Percentiles rank a stretch among this genome's conserved stretches.
Evolutionary conservation across 2,888 invertebrate genomes (phyloP).

Genomic region (Altica lythri): DNA sequence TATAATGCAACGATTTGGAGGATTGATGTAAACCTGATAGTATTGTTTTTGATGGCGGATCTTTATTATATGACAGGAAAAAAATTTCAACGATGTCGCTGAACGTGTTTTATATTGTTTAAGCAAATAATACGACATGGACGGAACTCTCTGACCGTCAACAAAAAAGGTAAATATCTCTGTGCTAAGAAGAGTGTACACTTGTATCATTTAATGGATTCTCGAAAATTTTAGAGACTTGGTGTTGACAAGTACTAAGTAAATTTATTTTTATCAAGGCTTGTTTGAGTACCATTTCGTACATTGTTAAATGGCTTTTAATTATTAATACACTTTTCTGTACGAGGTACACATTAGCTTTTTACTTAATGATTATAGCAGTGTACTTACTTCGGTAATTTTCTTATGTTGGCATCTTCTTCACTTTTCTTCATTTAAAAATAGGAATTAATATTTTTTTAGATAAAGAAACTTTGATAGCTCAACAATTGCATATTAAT

Average conservation of each 20-base stretch:
- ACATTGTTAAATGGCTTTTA: too few relatives aligned
- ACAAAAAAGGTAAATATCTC: slow-evolving; percentile 29
- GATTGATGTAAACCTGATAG: slow-evolving; percentile 50
- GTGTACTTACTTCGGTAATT: too few relatives aligned
- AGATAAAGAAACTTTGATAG: too few relatives aligned
- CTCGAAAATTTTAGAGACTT: slow-evolving; percentile 6
- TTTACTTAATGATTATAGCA: too few relatives aligned
- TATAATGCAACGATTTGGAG: slow-evolving; percentile 48
- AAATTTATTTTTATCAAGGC: slow-evolving; percentile 8
- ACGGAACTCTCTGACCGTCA: slow-evolving; percentile 32
- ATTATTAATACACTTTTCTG: too few relatives aligned
- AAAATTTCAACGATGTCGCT: slow-evolving; percentile 29
- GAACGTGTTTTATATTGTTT: slow-evolving; percentile 38
- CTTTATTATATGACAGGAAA: slow-evolving; percentile 36
- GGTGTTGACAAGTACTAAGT: slow-evolving; percentile 13
- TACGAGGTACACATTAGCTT: too few relatives aligned
- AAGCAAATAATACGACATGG: slow-evolving; percentile 38
- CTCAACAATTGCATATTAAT: too few relatives aligned
- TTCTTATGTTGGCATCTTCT: too few relatives aligned
- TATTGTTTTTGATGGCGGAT: slow-evolving; percentile 48
- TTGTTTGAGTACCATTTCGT: background rate
- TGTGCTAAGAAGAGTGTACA: slow-evolving; percentile 23
- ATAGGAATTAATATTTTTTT: too few relatives aligned
- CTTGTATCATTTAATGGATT: slow-evolving; percentile 16
- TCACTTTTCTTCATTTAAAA: too few relatives aligned